phyloP scores from a whole-genome alignment of 2,113 vertebrate species.

The Eleginops maclovinus region DNA sequence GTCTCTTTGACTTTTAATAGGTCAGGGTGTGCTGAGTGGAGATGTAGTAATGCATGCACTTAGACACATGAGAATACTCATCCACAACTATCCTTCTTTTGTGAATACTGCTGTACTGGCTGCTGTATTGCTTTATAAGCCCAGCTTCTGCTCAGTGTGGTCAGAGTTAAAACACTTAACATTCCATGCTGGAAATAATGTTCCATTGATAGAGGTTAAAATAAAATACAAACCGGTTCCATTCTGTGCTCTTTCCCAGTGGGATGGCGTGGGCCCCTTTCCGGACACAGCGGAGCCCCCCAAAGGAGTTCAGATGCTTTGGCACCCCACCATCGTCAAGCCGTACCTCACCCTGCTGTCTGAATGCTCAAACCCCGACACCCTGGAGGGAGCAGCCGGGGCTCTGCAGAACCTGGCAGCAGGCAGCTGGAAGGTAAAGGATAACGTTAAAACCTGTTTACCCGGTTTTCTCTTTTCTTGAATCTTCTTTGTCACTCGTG shows the following conservation, averaged over 20 bases:
- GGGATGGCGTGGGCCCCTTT: slow-evolving; percentile 98
- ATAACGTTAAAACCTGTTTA: neutral
- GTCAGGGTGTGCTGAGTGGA: slow-evolving; percentile 10
- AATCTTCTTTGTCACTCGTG: neutral
- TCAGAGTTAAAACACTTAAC: too few relatives aligned
- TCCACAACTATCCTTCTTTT: neutral
- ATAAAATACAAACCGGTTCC: neutral
- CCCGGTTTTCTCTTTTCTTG: neutral
- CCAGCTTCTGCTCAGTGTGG: neutral
- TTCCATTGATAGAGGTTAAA: neutral
- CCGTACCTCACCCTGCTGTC: slow-evolving; percentile 99
- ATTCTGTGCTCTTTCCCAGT: slow-evolving; percentile 81
- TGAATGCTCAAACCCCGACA: slow-evolving; percentile 99
- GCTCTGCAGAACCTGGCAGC: slow-evolving; percentile 99
- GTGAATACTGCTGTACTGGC: neutral
- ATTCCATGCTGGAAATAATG: neutral
- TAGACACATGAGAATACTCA: slow-evolving; percentile 1
- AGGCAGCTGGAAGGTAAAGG: slow-evolving; percentile 97
- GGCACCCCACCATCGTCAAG: slow-evolving; percentile 99
- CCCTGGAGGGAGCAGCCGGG: slow-evolving; percentile 96
- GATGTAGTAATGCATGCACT: neutral
- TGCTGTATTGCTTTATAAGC: neutral
- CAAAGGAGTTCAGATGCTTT: slow-evolving; percentile 99
- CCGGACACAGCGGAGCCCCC: slow-evolving; percentile 95
- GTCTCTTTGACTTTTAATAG: slow-evolving; percentile 31